Evolutionary conservation across 2,797 vertebrate genomes (phyloP).

Genomic region (Oreochromis mossambicus): DNA sequence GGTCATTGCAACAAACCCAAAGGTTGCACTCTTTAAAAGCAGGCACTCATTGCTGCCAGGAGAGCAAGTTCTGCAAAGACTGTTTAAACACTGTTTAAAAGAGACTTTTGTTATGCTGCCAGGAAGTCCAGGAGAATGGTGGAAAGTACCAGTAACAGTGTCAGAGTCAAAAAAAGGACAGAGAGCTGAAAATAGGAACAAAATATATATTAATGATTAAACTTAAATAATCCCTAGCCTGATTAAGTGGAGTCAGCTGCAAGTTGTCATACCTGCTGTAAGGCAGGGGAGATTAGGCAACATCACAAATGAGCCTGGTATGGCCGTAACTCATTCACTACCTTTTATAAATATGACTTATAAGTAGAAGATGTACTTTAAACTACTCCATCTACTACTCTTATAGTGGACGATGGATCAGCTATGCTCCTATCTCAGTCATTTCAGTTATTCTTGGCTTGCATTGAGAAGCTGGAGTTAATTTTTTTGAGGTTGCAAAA

Average conservation of each 20-base stretch:
- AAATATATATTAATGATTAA: background rate
- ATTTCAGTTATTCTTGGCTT: background rate
- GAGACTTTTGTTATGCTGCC: background rate
- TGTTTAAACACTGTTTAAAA: background rate
- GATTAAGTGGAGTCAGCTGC: background rate
- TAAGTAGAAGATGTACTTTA: background rate
- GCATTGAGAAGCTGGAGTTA: background rate
- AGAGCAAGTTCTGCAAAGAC: background rate
- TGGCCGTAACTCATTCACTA: background rate
- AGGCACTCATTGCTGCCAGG: background rate
- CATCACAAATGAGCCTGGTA: background rate
- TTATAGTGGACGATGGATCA: background rate
- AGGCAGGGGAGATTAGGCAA: background rate
- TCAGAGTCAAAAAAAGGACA: background rate
- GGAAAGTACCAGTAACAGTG: background rate
- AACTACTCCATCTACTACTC: background rate
- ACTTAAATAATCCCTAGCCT: background rate
- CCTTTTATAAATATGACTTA: background rate
- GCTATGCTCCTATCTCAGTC: background rate
- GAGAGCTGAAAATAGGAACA: background rate
- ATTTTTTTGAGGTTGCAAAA: background rate
- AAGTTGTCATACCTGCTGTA: background rate
- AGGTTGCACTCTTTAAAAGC: background rate
- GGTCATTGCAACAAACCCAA: background rate
- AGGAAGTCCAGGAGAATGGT: background rate